Conservation (phyloP, 2,888 invertebrate genomes). For the Tenthredo mesomela region DNA sequence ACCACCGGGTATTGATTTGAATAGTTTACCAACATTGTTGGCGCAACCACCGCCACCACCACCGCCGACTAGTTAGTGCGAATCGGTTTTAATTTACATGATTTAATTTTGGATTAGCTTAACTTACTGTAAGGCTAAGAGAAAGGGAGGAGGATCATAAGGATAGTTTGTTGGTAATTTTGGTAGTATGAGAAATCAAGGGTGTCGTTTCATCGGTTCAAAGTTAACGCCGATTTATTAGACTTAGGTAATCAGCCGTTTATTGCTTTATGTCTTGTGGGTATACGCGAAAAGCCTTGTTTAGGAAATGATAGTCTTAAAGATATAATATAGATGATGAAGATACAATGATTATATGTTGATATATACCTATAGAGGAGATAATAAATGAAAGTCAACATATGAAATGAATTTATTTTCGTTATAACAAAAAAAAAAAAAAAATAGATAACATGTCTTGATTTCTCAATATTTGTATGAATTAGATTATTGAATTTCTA, state of each 20-base stretch:
- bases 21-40: conserved; percentile 80
- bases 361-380: neutral
- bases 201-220: neutral
- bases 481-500: conserved; percentile 30
- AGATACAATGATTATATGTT: neutral
- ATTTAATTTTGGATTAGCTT: conserved; percentile 39
- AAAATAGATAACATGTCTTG: conserved; percentile 7
- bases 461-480: conserved; percentile 12
- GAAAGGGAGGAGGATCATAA: neutral
- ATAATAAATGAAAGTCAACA: neutral
- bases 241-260: neutral
- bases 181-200: conserved; percentile 41
- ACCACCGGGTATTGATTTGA: conserved; percentile 80
- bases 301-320: neutral
- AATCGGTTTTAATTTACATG: conserved; percentile 27
- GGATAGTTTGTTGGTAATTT: neutral
- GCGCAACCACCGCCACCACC: conserved; percentile 87
- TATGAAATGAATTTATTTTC: neutral
- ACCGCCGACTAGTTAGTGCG: conserved; percentile 77
- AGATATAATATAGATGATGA: neutral
- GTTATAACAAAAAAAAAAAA: neutral
- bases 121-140: neutral
- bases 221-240: neutral
- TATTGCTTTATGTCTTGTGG: neutral
- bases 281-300: neutral